Evolutionary conservation across 1,140 invertebrate genomes (phyloP).

Genomic region (Drosophila seguyi): DNA sequence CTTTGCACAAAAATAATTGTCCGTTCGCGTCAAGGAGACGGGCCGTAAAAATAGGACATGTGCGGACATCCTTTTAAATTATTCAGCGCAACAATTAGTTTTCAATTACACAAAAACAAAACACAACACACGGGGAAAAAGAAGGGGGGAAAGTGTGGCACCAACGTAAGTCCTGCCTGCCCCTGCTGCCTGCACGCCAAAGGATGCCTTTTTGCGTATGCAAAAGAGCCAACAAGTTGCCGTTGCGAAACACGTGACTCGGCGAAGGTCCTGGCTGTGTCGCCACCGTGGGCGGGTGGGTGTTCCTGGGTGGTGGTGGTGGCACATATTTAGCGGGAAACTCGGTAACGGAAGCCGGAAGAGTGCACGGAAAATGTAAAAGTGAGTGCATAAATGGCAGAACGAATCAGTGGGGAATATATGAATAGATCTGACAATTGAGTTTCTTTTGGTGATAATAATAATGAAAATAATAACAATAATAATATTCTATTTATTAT

Average conservation of each 20-base stretch:
- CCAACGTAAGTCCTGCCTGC: neutral
- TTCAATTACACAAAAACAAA: constrained; percentile 22
- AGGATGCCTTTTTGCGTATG: constrained; percentile 11
- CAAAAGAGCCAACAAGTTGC: constrained; percentile 54
- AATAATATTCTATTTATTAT: neutral
- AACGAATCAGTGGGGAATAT: neutral
- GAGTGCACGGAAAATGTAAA: constrained; percentile 16
- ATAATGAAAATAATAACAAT: neutral
- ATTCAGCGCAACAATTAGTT: constrained; percentile 45
- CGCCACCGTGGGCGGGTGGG: neutral
- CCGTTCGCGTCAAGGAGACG: constrained; percentile 7
- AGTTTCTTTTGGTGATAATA: neutral
- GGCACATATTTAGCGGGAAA: constrained; percentile 14
- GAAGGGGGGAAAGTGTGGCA: neutral
- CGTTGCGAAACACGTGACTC: constrained; percentile 51
- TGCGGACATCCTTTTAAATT: constrained; percentile 21
- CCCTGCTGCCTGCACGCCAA: neutral
- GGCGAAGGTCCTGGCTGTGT: neutral
- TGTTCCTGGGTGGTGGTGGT: neutral
- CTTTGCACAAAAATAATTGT: constrained; percentile 13
- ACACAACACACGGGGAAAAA: neutral
- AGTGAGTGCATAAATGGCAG: constrained; percentile 13
- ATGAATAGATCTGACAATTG: neutral
- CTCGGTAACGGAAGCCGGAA: constrained; percentile 25
- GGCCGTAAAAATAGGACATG: constrained; percentile 18